Evolutionary conservation across 1,140 invertebrate species (phyloP).

Genomic region (Drosophila micromelanica): DNA sequence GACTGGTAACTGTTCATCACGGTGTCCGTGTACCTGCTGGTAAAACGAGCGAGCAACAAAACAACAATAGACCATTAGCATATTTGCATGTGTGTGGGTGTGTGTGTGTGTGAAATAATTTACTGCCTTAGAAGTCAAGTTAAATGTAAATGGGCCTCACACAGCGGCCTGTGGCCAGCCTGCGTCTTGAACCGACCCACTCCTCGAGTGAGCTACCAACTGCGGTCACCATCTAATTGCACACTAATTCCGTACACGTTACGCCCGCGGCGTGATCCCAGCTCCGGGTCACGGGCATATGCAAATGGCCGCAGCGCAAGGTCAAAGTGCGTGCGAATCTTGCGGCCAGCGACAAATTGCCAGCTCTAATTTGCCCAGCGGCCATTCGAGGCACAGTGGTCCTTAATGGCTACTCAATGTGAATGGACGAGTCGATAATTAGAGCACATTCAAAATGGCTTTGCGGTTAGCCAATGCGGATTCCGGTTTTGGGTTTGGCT

Average conservation of each 20-base stretch:
- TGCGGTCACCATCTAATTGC: slow-evolving; percentile 66
- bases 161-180: slow-evolving; percentile 22
- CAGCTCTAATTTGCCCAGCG: slow-evolving; percentile 64
- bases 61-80: slow-evolving; percentile 42
- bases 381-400: slow-evolving; percentile 7
- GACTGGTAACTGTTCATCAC: slow-evolving; percentile 85
- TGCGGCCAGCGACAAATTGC: slow-evolving; percentile 59
- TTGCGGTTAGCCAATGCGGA: slow-evolving; percentile 54
- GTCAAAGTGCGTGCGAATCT: slow-evolving; percentile 82
- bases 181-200: slow-evolving; percentile 6
- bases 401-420: slow-evolving; percentile 60
- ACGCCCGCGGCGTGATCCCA: slow-evolving; percentile 54
- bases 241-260: slow-evolving; percentile 62
- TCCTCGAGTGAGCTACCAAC: slow-evolving; percentile 8
- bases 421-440: slow-evolving; percentile 67
- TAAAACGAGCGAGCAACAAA: slow-evolving; percentile 12
- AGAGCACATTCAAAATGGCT: slow-evolving; percentile 64
- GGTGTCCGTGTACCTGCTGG: slow-evolving; percentile 83
- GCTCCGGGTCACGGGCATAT: slow-evolving; percentile 42
- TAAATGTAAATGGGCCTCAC: slow-evolving; percentile 68
- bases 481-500: slow-evolving; percentile 21
- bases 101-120: slow-evolving; percentile 6
- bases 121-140: slow-evolving; percentile 30
- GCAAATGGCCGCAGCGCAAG: slow-evolving; percentile 76
- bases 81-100: slow-evolving; percentile 6